phyloP scores from a whole-genome alignment of 37 sponge, comb jelly and placozoan genomes.

The Lycopodina hypogea region DNA sequence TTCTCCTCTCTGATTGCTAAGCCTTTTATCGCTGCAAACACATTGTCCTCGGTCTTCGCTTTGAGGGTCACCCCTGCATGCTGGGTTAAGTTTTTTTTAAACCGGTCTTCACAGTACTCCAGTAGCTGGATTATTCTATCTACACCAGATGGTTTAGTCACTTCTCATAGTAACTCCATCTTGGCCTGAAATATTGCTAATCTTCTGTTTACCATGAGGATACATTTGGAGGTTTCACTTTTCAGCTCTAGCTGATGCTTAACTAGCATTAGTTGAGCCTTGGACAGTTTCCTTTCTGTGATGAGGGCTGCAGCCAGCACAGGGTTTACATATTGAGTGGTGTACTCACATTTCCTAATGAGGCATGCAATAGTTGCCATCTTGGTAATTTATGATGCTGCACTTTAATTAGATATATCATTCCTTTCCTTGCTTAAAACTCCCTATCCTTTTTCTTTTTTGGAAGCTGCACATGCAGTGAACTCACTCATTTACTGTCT shows the following conservation, averaged over 20 bases:
- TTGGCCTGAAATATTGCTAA: conserved; percentile 41
- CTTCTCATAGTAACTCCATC: conserved; percentile 42
- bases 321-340: conserved; percentile 20
- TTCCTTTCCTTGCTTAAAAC: too few species aligned
- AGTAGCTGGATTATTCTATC: conserved; percentile 30
- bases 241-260: conserved; percentile 11
- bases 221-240: conserved; percentile 34
- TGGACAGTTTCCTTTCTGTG: conserved; percentile 17
- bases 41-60: conserved; percentile 8
- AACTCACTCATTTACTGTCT: too few species aligned
- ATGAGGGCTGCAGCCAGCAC: too few species aligned
- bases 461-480: too few species aligned
- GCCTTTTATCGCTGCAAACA: conserved; percentile 20
- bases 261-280: background rate
- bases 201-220: conserved; percentile 37
- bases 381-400: too few species aligned
- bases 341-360: conserved; percentile 31
- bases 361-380: too few species aligned
- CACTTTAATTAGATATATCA: too few species aligned
- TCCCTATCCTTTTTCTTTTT: too few species aligned
- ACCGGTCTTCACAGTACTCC: conserved; percentile 41
- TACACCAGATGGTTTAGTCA: conserved; percentile 15
- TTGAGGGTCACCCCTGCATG: conserved; percentile 24
- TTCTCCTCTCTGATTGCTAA: conserved; percentile 40
- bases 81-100: conserved; percentile 36